Base-by-base conservation (phyloP, 2,797 vertebrate species). In the Ptychobarbus kaznakovi region DNA sequence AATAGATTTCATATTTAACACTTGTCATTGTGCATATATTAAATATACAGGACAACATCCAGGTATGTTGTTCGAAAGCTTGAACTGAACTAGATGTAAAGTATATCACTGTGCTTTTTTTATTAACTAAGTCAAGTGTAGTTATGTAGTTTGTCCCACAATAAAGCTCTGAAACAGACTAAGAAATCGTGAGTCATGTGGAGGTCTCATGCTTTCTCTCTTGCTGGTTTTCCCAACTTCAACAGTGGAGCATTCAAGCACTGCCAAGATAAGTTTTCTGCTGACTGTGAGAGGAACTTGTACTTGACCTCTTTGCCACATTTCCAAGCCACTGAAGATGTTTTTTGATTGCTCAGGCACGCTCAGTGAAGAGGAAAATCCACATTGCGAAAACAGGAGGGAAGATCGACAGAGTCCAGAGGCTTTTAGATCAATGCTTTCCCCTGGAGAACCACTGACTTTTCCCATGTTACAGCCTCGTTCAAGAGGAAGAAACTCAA, bases 341-440 rank as follows among this genome's bases (percentile, higher is more conserved):
- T 58, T 87, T 18, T 91, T 91, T 72, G 89, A 89, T 92, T 94
- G 68, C 85, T 91, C 89, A 86, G 89, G 81, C 88, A 89, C 88
- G 88, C 83, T 95, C 93, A 94, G 93, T 94, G 93, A 92, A 93
- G 93, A 91, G 93, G 93, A 94, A 96, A 95, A 95, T 92, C 86
- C 90, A 93, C 91, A 90, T 89, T 92, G 90, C 89, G 86, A 91
- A 90, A 88, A 89, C 88, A 83, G 87, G 90, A 91, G 89, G 87
- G 77, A 79, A 88, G 86, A 89, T 84, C 88, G 89, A 90, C 65
- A 88, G 85, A 92, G 91, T 91, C 72, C 46, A 69, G 51, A 90
- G 87, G 88, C 92, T 95, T 95, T 95, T 93, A 94, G 93, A 95
- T 96, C 94, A 95, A 84, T 95, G 92, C 88, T 93, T 83, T 83